Evolutionary conservation across 2,113 vertebrate species (phyloP), one percentile per base, ranked within the genome.

Genomic region (Ramphastos sulfuratus): DNA sequence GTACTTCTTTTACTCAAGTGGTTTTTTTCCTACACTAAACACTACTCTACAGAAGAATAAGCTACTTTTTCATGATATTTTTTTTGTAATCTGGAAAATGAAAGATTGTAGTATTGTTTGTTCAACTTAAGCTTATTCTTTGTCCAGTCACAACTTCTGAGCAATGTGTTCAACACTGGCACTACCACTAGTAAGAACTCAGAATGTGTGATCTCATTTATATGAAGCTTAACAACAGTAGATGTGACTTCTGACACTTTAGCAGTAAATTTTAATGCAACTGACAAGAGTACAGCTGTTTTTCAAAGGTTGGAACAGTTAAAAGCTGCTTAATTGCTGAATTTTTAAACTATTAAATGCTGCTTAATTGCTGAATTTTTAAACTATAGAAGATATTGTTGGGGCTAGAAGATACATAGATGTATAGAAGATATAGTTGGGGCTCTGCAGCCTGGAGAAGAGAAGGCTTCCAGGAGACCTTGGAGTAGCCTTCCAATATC

Each of bases 181-280:
- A 77, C 37, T 63, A 50, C 73, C 4, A 4, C 52, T 73, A 13
- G 35, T 24, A 91, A 77, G 72, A 90, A 64, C 77, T 91, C 69
- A 74, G 90, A 82, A 94, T n/a, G 84, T 92, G 89, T 70, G 63
- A 95, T 80, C 64, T 89, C 74, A 74, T 96, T 96, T 87, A 77
- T 93, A 39, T 63, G 82, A 74, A 89, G 54, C 55, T 93, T 90
- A 90, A 55, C 81, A 82, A 56, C 74, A 93, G 56, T 70, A 87
- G 55, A 91, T 91, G 60, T 82, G 64, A 95, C 4, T 64, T 33
- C 70, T 88, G 82, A 72, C 80, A 86, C 82, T 83, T 94, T 33
- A 52, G 78, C 52, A 85, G 28, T 82, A 95, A 85, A 83, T 74
- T 94, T 87, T 77, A 69, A 48, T 5, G 1, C 46, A 85, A 60